phyloP scores from a whole-genome alignment of 2,113 vertebrate genomes.

The Prochilodus magdalenae region DNA sequence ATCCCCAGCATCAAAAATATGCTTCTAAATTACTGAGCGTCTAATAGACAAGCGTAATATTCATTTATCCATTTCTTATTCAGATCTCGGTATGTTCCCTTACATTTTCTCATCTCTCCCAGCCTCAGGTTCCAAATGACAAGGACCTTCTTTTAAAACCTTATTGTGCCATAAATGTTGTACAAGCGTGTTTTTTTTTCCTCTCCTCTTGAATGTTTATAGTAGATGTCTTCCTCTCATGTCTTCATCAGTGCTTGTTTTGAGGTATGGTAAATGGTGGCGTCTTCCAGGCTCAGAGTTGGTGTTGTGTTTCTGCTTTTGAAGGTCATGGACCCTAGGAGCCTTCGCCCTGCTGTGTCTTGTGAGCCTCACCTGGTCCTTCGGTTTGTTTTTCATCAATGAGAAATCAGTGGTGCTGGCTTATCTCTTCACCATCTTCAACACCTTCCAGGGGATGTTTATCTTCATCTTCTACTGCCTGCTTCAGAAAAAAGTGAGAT shows the following conservation, averaged over 20 bases:
- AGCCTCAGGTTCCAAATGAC: slow-evolving; percentile 38
- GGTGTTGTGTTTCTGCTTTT: slow-evolving; percentile 65
- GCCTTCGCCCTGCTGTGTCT: slow-evolving; percentile 95
- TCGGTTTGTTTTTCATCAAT: slow-evolving; percentile 95
- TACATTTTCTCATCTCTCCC: slow-evolving; percentile 47
- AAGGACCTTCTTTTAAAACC: slow-evolving; percentile 46
- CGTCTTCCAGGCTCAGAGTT: slow-evolving; percentile 20
- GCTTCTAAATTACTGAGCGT: slow-evolving; percentile 5
- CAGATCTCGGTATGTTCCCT: slow-evolving; percentile 27
- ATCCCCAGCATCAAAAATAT: slow-evolving; percentile 22
- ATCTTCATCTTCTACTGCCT: slow-evolving; percentile 99
- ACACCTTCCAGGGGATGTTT: slow-evolving; percentile 98
- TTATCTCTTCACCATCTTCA: slow-evolving; percentile 99
- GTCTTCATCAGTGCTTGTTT: slow-evolving; percentile 27
- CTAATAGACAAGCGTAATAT: slow-evolving; percentile 4
- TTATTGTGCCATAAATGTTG: slow-evolving; percentile 12
- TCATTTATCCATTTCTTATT: slow-evolving; percentile 27
- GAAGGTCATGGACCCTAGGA: slow-evolving; percentile 97
- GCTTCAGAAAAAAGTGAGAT: slow-evolving; percentile 96
- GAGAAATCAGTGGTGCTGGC: slow-evolving; percentile 96
- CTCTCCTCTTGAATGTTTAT: slow-evolving; percentile 43
- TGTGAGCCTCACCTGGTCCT: slow-evolving; percentile 96
- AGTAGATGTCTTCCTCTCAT: slow-evolving; percentile 44
- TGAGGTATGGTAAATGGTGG: background rate
- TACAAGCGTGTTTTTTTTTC: slow-evolving; percentile 18